phyloP scores from a whole-genome alignment of 1,140 invertebrate genomes.

The Potamilus streckersoni region DNA sequence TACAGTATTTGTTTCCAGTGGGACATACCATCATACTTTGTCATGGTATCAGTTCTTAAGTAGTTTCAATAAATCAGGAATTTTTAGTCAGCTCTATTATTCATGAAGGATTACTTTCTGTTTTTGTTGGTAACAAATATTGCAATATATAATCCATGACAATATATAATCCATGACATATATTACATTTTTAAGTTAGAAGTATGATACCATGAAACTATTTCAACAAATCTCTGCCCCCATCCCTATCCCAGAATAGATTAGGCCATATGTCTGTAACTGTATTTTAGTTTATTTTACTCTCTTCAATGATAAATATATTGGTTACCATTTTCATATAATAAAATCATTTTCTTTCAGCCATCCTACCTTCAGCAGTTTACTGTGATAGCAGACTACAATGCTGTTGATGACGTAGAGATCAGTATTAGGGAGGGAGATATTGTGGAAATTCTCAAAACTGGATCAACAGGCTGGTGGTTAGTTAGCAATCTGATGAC shows the following conservation, averaged over 20 bases:
- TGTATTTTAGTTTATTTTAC: not conserved
- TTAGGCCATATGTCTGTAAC: not conserved
- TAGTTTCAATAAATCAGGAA: no score
- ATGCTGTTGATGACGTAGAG: slow-evolving; percentile 84
- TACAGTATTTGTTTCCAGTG: no score
- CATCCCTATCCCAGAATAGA: not conserved
- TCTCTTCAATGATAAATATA: not conserved
- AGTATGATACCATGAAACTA: not conserved
- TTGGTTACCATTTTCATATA: not conserved
- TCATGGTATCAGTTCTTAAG: no score
- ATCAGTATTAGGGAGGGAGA: slow-evolving; percentile 90
- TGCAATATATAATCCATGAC: not conserved
- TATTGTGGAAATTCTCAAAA: slow-evolving; percentile 82
- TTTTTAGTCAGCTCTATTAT: no score
- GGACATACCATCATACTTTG: no score
- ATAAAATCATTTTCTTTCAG: slow-evolving; percentile 30
- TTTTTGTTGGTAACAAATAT: no score
- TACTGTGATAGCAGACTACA: slow-evolving; percentile 88
- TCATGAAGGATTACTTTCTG: no score
- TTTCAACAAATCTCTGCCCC: not conserved
- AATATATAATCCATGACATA: not conserved
- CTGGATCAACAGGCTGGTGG: slow-evolving; percentile 96
- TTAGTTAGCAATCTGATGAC: slow-evolving; percentile 84
- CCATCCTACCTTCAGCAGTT: slow-evolving; percentile 56
- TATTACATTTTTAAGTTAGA: not conserved